Evolutionary conservation across 1,140 invertebrate genomes (phyloP).

Genomic region (Condylostylus longicornis): DNA sequence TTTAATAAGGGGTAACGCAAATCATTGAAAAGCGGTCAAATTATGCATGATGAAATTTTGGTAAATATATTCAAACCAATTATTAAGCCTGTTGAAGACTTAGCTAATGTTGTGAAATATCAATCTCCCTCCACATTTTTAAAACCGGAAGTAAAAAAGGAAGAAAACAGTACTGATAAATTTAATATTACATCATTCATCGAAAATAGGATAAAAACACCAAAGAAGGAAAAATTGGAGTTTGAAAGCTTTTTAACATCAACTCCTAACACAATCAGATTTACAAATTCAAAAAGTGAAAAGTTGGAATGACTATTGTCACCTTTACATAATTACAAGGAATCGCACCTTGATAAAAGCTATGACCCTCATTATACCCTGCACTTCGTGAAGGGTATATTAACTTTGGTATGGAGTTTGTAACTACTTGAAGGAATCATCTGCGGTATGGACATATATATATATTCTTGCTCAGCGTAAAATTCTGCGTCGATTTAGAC

Average conservation of each 20-base stretch:
- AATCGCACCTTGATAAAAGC: neutral
- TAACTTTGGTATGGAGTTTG: no score
- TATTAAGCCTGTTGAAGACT: conserved; percentile 10
- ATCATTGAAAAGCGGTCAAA: conserved; percentile 4
- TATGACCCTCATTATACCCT: conserved; percentile 2
- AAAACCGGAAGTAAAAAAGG: no score
- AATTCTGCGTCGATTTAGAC: no score
- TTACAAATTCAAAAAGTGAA: neutral
- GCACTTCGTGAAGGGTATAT: no score
- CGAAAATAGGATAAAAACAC: no score
- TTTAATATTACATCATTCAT: no score
- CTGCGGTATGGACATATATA: no score
- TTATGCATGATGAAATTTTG: conserved; percentile 1
- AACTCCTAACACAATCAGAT: neutral
- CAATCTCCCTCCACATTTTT: conserved; percentile 2
- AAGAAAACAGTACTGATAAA: neutral
- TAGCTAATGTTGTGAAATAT: conserved; percentile 2
- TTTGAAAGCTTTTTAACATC: neutral
- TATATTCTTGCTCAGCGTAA: no score
- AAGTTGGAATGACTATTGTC: neutral
- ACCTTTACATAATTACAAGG: neutral
- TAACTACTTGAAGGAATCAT: no score
- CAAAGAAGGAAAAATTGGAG: neutral
- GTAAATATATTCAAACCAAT: conserved; percentile 11
- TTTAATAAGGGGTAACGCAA: no score